phyloP scores from a whole-genome alignment of 2,888 invertebrate species.

The Linnaemya vulpina region DNA sequence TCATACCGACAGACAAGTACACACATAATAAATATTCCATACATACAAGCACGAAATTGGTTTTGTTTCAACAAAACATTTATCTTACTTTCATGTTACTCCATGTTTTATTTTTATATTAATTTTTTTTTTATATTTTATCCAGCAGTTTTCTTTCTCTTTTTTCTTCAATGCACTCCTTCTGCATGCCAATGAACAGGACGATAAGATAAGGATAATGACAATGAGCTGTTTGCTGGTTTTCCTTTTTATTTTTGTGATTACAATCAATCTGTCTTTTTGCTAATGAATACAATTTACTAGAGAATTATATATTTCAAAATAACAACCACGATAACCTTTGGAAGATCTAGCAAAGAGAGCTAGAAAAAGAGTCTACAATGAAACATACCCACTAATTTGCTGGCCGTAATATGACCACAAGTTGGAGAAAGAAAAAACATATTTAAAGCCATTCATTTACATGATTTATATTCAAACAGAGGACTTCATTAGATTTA shows the following conservation, averaged over 20 bases:
- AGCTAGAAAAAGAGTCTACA: neutral
- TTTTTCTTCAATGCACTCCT: slow-evolving; percentile 42
- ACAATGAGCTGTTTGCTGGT: slow-evolving; percentile 36
- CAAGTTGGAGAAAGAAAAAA: neutral
- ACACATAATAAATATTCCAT: slow-evolving; percentile 1
- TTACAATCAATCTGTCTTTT: slow-evolving; percentile 60
- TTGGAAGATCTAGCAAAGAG: neutral
- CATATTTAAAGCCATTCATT: neutral
- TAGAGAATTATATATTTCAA: slow-evolving; percentile 26
- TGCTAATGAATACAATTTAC: slow-evolving; percentile 53
- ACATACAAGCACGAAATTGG: slow-evolving; percentile 23
- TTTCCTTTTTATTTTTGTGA: slow-evolving; percentile 25
- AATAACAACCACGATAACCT: neutral
- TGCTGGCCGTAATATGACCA: neutral
- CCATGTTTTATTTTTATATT: neutral
- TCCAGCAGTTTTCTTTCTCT: slow-evolving; percentile 22
- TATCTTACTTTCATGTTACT: slow-evolving; percentile 52
- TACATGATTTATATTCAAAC: neutral
- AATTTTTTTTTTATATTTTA: neutral
- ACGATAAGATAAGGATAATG: slow-evolving; percentile 53
- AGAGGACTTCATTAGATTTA: neutral
- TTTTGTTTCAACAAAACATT: slow-evolving; percentile 59
- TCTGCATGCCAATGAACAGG: slow-evolving; percentile 56
- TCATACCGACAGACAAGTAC: neutral
- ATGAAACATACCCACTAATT: neutral